phyloP scores from a whole-genome alignment of 2,113 vertebrate species.

The Eurypyga helias region DNA sequence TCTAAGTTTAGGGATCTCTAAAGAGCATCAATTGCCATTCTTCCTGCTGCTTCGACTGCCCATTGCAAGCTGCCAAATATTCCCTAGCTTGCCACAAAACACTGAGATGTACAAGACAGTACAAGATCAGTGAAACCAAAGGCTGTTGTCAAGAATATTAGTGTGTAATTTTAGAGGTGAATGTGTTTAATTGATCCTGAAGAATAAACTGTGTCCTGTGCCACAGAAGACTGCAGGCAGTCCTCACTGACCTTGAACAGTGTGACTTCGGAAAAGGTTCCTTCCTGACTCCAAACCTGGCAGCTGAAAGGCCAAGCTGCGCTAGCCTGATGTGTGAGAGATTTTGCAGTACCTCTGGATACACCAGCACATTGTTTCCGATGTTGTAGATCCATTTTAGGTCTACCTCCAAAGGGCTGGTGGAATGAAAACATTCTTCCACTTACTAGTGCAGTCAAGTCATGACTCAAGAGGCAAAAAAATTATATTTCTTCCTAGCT shows the following conservation, averaged over 20 bases:
- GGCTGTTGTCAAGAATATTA: not conserved
- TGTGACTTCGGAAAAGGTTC: not conserved
- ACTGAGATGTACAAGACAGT: not conserved
- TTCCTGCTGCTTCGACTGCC: not conserved
- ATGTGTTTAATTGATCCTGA: not conserved
- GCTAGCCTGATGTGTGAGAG: rapidly evolving
- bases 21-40: not conserved
- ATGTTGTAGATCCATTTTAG: not conserved
- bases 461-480: not conserved
- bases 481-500: not conserved
- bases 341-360: not conserved
- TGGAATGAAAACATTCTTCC: not conserved
- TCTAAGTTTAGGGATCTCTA: not conserved
- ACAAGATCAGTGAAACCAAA: not conserved
- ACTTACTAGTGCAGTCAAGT: not conserved
- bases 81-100: not conserved
- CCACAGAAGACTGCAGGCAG: not conserved
- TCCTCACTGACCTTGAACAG: not conserved
- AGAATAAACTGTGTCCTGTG: not conserved
- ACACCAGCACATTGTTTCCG: not conserved
- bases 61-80: not conserved
- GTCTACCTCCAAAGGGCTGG: not conserved
- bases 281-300: not conserved
- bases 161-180: not conserved
- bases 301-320: not conserved